Evolutionary conservation across 2,113 vertebrate genomes (phyloP).

Genomic region (Perca flavescens): DNA sequence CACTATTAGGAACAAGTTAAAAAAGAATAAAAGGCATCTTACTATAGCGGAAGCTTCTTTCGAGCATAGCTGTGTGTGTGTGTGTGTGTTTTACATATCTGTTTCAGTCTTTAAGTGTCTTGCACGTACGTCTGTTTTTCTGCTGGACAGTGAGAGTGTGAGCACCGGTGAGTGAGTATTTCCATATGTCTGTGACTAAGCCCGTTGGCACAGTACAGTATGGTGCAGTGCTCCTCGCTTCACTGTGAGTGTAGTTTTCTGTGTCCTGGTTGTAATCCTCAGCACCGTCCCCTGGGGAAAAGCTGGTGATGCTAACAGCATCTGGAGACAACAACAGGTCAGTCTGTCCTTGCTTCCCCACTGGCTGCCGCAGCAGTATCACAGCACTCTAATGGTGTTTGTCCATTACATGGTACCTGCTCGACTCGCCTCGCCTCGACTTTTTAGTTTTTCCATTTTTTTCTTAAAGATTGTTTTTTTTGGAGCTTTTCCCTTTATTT

Average conservation of each 20-base stretch:
- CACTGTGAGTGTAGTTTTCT: conserved; percentile 24
- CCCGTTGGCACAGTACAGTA: conserved; percentile 44
- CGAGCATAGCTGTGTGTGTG: not conserved
- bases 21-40: not conserved
- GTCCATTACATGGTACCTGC: too few species aligned
- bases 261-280: conserved; percentile 64
- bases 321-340: conserved; percentile 58
- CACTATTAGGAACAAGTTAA: not conserved
- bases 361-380: not conserved
- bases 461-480: too few species aligned
- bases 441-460: too few species aligned
- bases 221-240: conserved; percentile 39
- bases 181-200: conserved; percentile 54
- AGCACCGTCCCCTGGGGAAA: conserved; percentile 33
- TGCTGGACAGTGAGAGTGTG: conserved; percentile 18
- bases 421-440: too few species aligned
- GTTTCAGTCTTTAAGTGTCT: not conserved
- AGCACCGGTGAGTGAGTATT: conserved; percentile 31
- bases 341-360: conserved; percentile 40
- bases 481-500: too few species aligned
- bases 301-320: conserved; percentile 42
- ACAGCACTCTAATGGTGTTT: not conserved
- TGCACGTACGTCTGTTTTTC: conserved; percentile 21
- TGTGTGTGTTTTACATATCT: conserved; percentile 14
- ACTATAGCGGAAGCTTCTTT: not conserved